These are phyloP conservation scores for Myotis lucifugus DNA, from an alignment of 2,113 vertebrate species.

Conservation along the genomic window DNA sequence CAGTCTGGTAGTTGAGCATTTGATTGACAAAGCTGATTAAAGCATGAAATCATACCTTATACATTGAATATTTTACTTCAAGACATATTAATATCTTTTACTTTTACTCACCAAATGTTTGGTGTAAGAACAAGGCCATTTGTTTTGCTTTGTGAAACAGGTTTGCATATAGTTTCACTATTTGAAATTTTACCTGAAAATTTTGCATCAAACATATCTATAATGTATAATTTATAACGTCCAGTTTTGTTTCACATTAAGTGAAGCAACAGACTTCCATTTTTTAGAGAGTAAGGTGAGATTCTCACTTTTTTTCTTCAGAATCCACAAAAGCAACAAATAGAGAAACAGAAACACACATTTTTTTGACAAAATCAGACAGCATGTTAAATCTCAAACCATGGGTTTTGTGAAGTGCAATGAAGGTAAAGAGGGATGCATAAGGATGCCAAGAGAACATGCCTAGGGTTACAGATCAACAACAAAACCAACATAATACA, in stretches of 20 bases:
- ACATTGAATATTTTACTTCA: neutral
- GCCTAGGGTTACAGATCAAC: neutral
- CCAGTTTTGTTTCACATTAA: neutral
- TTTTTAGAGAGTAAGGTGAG: neutral
- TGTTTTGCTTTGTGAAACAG: neutral
- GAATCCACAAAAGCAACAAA: neutral
- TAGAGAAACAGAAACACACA: conserved; percentile 5
- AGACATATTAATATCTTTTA: neutral
- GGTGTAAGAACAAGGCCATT: neutral
- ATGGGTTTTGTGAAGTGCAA: neutral
- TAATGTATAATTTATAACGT: neutral
- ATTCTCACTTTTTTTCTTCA: neutral
- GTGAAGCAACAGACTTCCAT: neutral
- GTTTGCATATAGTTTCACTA: neutral
- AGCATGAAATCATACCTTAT: neutral
- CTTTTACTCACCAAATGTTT: neutral
- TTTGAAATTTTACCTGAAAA: neutral
- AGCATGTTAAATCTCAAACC: neutral
- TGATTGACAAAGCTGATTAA: neutral
- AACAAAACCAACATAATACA: neutral
- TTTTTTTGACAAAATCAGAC: conserved; percentile 11
- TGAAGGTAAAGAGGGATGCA: neutral
- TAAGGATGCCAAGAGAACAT: neutral
- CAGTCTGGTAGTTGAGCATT: neutral
- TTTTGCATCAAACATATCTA: neutral